Percentiles rank a stretch among this genome's conserved stretches.
Conservation (phyloP, 2,797 vertebrate species). For the Paedocypris micromegethes region DNA sequence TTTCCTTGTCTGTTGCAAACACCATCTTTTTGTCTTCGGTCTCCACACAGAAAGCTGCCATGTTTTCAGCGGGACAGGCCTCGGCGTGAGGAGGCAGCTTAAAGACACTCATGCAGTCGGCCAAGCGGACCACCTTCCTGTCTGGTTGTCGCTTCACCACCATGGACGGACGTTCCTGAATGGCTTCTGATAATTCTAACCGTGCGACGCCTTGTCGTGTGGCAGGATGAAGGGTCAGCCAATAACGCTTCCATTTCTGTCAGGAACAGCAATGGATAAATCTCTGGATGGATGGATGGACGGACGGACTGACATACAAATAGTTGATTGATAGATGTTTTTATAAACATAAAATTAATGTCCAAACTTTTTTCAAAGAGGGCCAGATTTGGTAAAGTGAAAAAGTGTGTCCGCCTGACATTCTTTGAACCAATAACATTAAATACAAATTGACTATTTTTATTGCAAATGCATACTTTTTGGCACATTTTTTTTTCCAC, state of each 20-base stretch:
- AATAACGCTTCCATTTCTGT: conserved; percentile 87
- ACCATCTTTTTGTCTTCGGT: conserved; percentile 75
- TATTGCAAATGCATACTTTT: too few species aligned
- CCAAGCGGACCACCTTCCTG: conserved; percentile 76
- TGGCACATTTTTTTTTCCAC: too few species aligned
- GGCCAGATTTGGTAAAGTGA: too few species aligned
- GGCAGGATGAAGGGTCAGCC: conserved; percentile 75
- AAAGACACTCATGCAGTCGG: conserved; percentile 77
- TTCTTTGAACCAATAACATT: too few species aligned
- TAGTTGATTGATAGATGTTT: too few species aligned
- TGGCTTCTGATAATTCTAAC: conserved; percentile 79
- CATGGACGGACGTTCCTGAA: conserved; percentile 42
- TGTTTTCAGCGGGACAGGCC: conserved; percentile 76
- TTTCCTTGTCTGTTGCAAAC: conserved; percentile 75
- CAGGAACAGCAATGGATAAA: neutral
- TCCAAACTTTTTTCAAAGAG: too few species aligned
- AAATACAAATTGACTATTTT: too few species aligned
- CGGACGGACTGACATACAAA: too few species aligned
- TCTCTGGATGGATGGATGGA: too few species aligned
- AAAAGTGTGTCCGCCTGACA: too few species aligned
- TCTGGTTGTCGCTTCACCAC: conserved; percentile 58
- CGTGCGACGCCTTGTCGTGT: conserved; percentile 79
- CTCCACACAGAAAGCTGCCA: conserved; percentile 80
- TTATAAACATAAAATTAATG: too few species aligned
- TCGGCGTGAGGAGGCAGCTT: conserved; percentile 71